phyloP scores from a whole-genome alignment of 2,113 vertebrate genomes.

The Electrona antarctica region DNA sequence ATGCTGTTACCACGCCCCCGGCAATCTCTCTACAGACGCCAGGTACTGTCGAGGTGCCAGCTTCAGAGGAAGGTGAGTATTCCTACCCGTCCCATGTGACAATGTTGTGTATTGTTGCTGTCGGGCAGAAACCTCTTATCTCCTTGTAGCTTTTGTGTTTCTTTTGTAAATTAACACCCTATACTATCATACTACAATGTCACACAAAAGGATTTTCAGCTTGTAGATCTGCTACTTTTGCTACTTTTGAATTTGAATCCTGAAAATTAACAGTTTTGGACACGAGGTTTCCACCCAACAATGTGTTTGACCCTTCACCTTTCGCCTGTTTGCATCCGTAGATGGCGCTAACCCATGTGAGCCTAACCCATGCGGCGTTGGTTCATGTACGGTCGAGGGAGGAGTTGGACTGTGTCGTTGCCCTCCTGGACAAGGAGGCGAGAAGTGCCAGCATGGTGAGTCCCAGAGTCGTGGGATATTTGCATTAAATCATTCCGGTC shows the following conservation, averaged over 20 bases:
- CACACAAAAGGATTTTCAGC: too few relatives aligned
- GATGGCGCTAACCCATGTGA: constrained; percentile 66
- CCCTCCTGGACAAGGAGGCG: constrained; percentile 40
- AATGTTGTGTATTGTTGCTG: neutral
- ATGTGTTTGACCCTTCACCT: neutral
- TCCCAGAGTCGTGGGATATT: neutral
- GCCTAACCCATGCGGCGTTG: constrained; percentile 69
- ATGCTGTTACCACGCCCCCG: constrained; percentile 38
- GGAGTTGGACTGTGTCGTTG: constrained; percentile 62
- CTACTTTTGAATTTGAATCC: too few relatives aligned
- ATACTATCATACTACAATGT: neutral
- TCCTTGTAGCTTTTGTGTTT: too few relatives aligned
- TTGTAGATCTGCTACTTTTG: too few relatives aligned
- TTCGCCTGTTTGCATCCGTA: neutral
- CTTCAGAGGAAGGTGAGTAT: constrained; percentile 49
- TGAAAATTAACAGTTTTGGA: too few relatives aligned
- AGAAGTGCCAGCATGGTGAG: constrained; percentile 66
- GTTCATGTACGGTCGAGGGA: constrained; percentile 66
- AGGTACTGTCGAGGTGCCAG: constrained; percentile 24
- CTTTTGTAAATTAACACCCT: too few relatives aligned
- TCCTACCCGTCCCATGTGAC: neutral
- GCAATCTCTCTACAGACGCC: constrained; percentile 40
- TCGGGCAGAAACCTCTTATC: too few relatives aligned
- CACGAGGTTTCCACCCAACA: too few relatives aligned
- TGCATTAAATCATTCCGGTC: neutral